phyloP scores from a whole-genome alignment of 2,888 invertebrate species.

The Orthosia cruda region DNA sequence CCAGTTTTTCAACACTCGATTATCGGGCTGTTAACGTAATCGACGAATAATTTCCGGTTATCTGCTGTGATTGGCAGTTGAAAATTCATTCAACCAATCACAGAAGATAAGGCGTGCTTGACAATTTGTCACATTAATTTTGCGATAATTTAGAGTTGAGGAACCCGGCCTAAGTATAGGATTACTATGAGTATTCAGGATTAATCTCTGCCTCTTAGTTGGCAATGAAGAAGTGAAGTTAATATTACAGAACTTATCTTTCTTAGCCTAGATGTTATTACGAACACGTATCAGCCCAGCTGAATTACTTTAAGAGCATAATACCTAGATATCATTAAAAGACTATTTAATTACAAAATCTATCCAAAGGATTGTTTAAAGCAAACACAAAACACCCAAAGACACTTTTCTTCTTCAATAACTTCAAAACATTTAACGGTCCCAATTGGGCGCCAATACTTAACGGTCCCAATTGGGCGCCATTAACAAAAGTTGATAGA shows the following conservation, averaged over 20 bases:
- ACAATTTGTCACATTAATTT: no score
- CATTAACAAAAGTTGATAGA: slow-evolving; percentile 69
- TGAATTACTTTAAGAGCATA: neutral
- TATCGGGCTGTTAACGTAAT: no score
- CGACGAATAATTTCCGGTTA: no score
- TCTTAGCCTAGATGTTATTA: neutral
- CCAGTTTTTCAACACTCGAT: no score
- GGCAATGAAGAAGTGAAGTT: neutral
- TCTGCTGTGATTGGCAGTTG: no score
- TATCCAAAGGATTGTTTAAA: neutral
- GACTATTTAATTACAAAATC: neutral
- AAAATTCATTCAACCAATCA: no score
- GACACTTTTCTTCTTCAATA: slow-evolving; percentile 48
- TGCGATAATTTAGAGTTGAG: no score
- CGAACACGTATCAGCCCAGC: neutral
- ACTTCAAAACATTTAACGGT: slow-evolving; percentile 53
- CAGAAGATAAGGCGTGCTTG: no score
- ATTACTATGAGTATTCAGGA: neutral
- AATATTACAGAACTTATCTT: neutral
- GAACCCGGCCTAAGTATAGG: no score
- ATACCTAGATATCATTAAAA: neutral
- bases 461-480: slow-evolving; percentile 59
- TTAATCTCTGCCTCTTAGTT: neutral
- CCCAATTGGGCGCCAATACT: slow-evolving; percentile 60
- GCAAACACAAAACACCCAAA: slow-evolving; percentile 47